These are phyloP conservation scores for Pitta sordida DNA, from an alignment of 2,113 vertebrate species.

Conservation along the genomic window DNA sequence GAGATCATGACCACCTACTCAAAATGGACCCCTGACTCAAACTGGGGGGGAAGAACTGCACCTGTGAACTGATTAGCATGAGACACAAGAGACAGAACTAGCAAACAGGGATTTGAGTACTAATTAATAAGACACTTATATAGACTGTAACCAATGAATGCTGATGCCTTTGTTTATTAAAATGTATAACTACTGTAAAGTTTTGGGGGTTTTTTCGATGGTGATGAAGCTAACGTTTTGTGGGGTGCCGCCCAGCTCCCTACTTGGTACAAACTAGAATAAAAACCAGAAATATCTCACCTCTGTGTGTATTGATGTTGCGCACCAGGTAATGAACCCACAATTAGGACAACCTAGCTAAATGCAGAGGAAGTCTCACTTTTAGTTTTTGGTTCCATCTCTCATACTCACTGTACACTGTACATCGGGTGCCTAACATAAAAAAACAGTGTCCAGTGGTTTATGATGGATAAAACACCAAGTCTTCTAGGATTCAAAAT, in stretches of 20 bases:
- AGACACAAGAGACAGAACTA: neutral
- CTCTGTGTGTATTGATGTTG: neutral
- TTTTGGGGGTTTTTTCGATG: no score
- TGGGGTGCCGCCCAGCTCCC: neutral
- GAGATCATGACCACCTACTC: neutral
- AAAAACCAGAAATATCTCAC: rapidly evolving
- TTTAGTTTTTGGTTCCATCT: neutral
- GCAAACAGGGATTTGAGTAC: neutral
- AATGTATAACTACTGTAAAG: neutral
- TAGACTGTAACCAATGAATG: neutral
- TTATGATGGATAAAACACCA: neutral
- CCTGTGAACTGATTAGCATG: neutral
- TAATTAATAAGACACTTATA: neutral
- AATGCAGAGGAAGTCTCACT: neutral
- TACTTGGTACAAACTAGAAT: neutral
- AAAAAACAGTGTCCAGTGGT: neutral
- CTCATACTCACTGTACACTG: neutral
- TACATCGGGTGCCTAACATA: neutral
- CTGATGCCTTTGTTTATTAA: neutral
- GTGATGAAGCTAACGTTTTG: neutral
- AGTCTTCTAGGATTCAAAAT: neutral
- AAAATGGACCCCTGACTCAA: neutral
- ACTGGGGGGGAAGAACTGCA: neutral
- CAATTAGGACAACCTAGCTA: rapidly evolving
- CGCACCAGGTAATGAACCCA: neutral